A percentile compares a stretch with the other conserved stretches of the same genome.
These are phyloP conservation scores for Hemiscyllium ocellatum DNA, from an alignment of 2,113 vertebrate species.

Conservation along the genomic window DNA sequence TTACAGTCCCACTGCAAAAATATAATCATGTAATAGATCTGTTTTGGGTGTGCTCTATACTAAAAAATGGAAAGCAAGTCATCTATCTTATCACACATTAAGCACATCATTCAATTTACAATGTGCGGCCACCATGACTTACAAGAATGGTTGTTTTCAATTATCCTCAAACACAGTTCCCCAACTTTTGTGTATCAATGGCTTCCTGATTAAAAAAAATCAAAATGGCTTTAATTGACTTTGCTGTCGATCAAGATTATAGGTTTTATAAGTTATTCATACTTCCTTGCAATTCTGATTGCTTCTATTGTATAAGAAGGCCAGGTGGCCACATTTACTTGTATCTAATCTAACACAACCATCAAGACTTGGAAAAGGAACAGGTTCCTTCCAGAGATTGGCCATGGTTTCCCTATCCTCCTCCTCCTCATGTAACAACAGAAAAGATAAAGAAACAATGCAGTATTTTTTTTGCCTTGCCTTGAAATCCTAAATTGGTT, in stretches of 20 bases:
- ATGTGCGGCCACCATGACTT: not conserved
- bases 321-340: not conserved
- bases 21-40: not conserved
- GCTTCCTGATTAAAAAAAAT: not conserved
- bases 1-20: not conserved
- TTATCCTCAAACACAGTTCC: not conserved
- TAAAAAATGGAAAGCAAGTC: not conserved
- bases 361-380: not conserved
- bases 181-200: not conserved
- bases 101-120: not conserved
- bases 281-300: not conserved
- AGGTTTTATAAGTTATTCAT: not conserved
- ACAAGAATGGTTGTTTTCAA: not conserved
- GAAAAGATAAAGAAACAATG: not conserved
- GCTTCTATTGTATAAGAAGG: not conserved
- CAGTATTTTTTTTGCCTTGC: not conserved
- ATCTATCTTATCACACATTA: not conserved
- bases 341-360: not conserved
- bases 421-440: not conserved
- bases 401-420: not conserved
- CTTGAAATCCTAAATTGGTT: not conserved
- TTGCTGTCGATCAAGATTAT: not conserved
- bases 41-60: not conserved
- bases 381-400: not conserved
- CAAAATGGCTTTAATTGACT: not conserved